Conservation (phyloP, 2,888 invertebrate genomes). For the Ectemnius lituratus region DNA sequence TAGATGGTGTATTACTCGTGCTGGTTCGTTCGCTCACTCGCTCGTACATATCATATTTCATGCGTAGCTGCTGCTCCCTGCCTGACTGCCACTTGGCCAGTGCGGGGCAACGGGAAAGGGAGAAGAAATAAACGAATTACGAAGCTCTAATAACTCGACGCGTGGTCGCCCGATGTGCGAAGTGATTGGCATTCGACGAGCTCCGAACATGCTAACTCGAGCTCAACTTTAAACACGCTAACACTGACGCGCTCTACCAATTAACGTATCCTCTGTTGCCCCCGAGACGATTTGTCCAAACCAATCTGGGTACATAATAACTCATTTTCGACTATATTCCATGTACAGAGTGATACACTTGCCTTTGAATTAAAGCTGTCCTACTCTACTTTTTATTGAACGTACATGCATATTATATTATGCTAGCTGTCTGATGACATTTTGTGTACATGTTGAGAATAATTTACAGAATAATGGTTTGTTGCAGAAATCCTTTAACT, state of each 20-base stretch:
- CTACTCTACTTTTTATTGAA: too few relatives aligned
- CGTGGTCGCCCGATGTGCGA: conserved; percentile 14
- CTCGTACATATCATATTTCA: conserved; percentile 1
- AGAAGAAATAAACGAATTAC: conserved; percentile 10
- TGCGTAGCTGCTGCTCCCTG: background rate
- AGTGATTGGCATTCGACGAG: conserved; percentile 4
- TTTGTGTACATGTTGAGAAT: too few relatives aligned
- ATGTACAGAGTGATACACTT: too few relatives aligned
- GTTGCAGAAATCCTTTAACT: too few relatives aligned
- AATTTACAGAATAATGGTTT: too few relatives aligned
- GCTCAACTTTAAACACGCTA: conserved; percentile 6
- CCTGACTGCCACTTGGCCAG: background rate
- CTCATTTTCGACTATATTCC: too few relatives aligned
- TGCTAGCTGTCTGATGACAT: too few relatives aligned
- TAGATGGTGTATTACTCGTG: background rate
- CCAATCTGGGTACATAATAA: too few relatives aligned
- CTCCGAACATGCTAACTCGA: conserved; percentile 20
- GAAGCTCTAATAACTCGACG: conserved; percentile 10
- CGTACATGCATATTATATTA: too few relatives aligned
- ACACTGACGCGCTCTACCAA: conserved; percentile 27
- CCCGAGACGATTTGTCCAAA: too few relatives aligned
- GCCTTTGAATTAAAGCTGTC: too few relatives aligned
- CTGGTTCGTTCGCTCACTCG: background rate
- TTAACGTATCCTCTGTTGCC: conserved; percentile 24
- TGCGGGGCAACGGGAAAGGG: background rate